Evolutionary conservation across 2,113 vertebrate species (phyloP), one percentile per base, ranked within the genome.

Genomic region (Psittacus erithacus): DNA sequence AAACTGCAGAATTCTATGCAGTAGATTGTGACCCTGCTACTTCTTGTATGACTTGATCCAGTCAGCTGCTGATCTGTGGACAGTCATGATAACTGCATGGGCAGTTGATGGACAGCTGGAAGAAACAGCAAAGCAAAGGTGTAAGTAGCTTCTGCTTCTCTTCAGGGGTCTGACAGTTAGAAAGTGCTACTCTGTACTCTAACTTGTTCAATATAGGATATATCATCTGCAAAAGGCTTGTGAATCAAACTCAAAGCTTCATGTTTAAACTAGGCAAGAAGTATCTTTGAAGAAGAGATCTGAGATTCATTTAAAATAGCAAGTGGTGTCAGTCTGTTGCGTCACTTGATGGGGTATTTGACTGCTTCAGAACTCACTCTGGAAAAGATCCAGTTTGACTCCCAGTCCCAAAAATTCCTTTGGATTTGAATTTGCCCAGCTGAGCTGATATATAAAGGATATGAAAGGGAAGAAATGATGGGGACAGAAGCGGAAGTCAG

Each of bases 21-120:
- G 94, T 88, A 23, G 47, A 95, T 55, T 63, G 70, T 79, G 92
- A 88, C 23, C 85, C 92, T 28, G 76, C 73, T 50, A 4, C 49
- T 35, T 38, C 90, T 91, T 17, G 44, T 76, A 10, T 90, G 75
- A 79, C 64, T 93, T 38, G 67, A 84, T 90, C 88, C 84, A 22
- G 57, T 91, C n/a, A 91, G 23, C 65, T 87, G 77, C 46, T 79
- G 60, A 69, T 23, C 52, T 52, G 65, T 53, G 27, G 80, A 81
- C 8, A 50, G 43, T 35, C 27, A 18, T 31, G n/a, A 65, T 92
- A 80, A 93, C 85, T 29, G 90, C 77, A 6, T 94, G 90, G 47
- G 85, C 94, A 74, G 91, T 65, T 49, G 95, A 96, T 82, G 63
- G 76, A 31, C 93, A 96, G 52, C 86, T 97, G 38, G 94, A 95